Evolutionary conservation across 2,888 invertebrate genomes (phyloP), one percentile per base, ranked within the genome.

Genomic region (Stenchaetothrips biformis): DNA sequence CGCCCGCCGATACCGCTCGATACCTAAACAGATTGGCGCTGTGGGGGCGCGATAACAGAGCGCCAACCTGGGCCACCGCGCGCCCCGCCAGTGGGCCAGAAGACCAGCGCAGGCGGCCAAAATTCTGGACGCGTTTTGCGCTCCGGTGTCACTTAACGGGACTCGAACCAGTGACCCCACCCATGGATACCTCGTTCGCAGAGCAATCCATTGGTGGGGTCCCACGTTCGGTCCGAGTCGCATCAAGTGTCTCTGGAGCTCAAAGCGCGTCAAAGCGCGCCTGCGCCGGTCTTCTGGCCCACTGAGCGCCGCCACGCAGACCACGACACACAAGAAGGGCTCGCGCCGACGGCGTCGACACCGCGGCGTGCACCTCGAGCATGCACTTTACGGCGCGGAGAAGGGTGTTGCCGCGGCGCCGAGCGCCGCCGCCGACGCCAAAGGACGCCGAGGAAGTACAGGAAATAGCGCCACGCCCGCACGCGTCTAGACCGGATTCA

Each of bases 1-100:
- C 67, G 4, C 67, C 21, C 7, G 21, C 67, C 67, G 67, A 25
- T 74, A 74, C 67, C 21, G 25, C 25, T 74, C 67, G 67, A 74
- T 74, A 25, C 67, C 67, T 25, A 25, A 74, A 74, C 67, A 74
- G 67, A 74, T 74, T 74, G 67, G 67, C 67, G 25, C 67, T 74
- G 67, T 21, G 21, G 67, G 9, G 25, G 21, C 21, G 25, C 67
- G 67, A 25, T 74, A 74, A 74, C 21, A 7, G 25, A 7, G 11
- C 67, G 9, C 67, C 13, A 13, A 53, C 53, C 37, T 37, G 37
- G 37, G 37, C 37, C 37, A 7, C 53, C 53, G 13, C 53, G 53
- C 53, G 53, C 53, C 53, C 53, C 53, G 13, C 8, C 49, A 49
- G 49, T 13, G 49, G 49, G n/a, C n/a, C n/a, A n/a, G n/a, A n/a